Evolutionary conservation across 2,113 vertebrate genomes (phyloP), one percentile per base, ranked within the genome.

Genomic region (Oryzias celebensis): DNA sequence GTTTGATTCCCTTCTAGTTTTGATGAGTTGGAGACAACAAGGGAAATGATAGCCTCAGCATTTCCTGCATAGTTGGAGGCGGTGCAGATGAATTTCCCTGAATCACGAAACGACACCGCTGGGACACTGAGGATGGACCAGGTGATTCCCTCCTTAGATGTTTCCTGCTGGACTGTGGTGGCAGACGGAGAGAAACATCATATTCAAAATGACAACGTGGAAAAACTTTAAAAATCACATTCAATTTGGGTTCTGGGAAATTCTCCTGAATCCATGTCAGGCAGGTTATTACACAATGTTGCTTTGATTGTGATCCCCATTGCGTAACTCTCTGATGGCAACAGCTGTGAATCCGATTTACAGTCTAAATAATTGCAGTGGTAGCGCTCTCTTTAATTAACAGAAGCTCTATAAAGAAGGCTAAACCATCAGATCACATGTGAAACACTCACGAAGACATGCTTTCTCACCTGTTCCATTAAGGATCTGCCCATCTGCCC

Each of bases 11-110:
- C 88, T 0, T 93, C 92, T 0, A 84, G 76, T 77, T 90, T 91
- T 53, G 90, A 90, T 0, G 91, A 87, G 49, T 96, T 94, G 0
- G 93, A 94, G 80, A 99, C 90, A 7, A 96, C 65, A 23, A 99
- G 92, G 13, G 94, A 94, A 67, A 98, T 94, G 17, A 94, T 87
- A 0, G 94, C 94, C 75, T 97, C 94, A 0, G 95, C 93, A 15
- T 90, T 92, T 7, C 97, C 97, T 5, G 95, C 89, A 28, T 96
- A 96, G 80, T 98, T 99, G 80, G 92, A 91, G 23, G 96, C 96
- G 86, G 93, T 95, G 81, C 97, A 99, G 67, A 98, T 83, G 74
- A 98, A 99, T 85, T 96, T 96, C 46, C 97, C 97, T 0, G 97
- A 95, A 80, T 99, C 95, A 0, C 85, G 88, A 48, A 89, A 91